Base-by-base conservation (phyloP, 1,140 invertebrate species). In the Adelges cooleyi region DNA sequence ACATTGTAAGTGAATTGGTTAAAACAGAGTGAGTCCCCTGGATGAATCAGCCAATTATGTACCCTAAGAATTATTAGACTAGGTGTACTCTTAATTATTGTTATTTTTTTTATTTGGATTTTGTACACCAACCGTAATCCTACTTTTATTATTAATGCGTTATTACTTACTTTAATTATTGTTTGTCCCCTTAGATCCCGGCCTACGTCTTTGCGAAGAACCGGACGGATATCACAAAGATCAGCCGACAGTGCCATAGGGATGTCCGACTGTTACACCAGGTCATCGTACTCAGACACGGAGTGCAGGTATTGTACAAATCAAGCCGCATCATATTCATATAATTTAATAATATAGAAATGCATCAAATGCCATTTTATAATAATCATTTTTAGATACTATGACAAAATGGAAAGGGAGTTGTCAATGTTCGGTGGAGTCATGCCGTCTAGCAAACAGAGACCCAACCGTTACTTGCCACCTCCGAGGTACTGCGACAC, bases 191-290 rank as follows among this genome's bases (percentile, higher is more conserved):
- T 25, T 40, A 74, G 76, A 67, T 79, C 77, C 0, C 71, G 77
- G 36, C 77, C 76, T 4, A 65, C 78, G 29, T 83, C 81, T 5
- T 79, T 80, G 69, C 78, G 81, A 69, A 77, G 83, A 68, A 86
- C 86, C 6, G 79, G 83, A 33, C 79, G 87, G 48, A 78, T 79
- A 27, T 87, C 84, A 3, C 84, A 86, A 52, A 79, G 84, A 67
- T 89, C 87, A 3, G 81, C 80, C 1, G 83, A 86, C 69, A 82
- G 80, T 13, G 79, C 78, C 10, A 71, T 80, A 40, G 78, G 74
- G 10, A 71, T 79, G 66, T 79, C 78, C 13, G 79, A 80, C 66
- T 75, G 72, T 72, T 80, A 73, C 74, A 80, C 62, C 73, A 82
- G 76, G 52, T 75, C 80, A 20, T 80, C 80, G 2, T 78, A 82